Base-by-base conservation (phyloP, 1,140 invertebrate species). In the Sminthurides bifidus region DNA sequence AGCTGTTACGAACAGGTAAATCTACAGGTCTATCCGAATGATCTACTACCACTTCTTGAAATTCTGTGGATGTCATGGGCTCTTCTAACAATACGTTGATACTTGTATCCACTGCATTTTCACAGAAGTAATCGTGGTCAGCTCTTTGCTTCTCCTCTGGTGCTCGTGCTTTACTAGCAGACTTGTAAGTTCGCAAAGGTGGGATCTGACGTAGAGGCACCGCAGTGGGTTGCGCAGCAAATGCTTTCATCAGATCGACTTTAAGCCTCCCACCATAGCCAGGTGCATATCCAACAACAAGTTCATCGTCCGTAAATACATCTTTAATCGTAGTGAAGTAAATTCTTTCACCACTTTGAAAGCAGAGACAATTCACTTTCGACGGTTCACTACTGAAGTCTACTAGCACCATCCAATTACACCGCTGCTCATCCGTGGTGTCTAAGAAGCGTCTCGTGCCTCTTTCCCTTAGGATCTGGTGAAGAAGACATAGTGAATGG, bases 331-430 rank as follows among this genome's bases (percentile, higher is more conserved):
- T 71, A 58, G 75, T 74, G 69, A 80, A 81, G 69, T 74, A 81
- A 50, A 82, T 79, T 54, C 78, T 70, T 31, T 71, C 66, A 14
- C 72, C 66, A 19, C 74, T 67, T 66, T 82, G 79, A 68, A 79
- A 81, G 53, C 79, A 80, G 41, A 82, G 74, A 33, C 81, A 68
- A 72, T 82, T 82, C 67, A 80, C 78, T 53, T 76, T 72, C 15
- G 70, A 63, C 26, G 68, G 45, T 46, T 66, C 65, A 27, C 65
- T 68, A 1, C 77, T 77, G 54, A 74, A 68, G 35, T 68, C 69
- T 10, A 82, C 74, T 63, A 78, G 77, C 58, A 75, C 74, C 77
- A 82, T 78, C 81, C 81, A 82, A 71, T 79, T 82, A 56, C 76
- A 77, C 41, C 71, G 68, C 23, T 71, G 66, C 56, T 77, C 74